phyloP scores from a whole-genome alignment of 2,797 vertebrate genomes.

The Coregonus suidteri region DNA sequence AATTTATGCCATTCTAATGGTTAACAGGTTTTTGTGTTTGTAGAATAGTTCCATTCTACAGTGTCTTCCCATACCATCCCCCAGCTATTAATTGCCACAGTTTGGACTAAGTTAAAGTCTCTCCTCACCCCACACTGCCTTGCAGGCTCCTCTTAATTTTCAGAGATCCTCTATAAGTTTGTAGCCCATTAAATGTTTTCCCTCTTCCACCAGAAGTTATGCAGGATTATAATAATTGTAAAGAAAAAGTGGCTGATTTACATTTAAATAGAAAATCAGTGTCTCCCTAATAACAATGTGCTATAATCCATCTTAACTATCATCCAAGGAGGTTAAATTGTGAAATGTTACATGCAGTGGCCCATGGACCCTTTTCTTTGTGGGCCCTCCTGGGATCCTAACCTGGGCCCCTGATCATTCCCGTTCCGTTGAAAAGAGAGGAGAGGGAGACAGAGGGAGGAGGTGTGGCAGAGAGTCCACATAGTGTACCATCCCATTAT shows the following conservation, averaged over 20 bases:
- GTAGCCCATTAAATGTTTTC: constrained; percentile 21
- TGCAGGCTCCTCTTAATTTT: constrained; percentile 43
- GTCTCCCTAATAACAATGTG: constrained; percentile 73
- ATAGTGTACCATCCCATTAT: no score
- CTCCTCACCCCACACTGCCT: constrained; percentile 24
- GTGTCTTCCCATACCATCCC: constrained; percentile 7
- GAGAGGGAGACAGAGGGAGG: constrained; percentile 43
- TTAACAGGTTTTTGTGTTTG: neutral
- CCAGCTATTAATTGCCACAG: constrained; percentile 24
- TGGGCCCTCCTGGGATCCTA: constrained; percentile 49
- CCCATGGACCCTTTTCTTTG: constrained; percentile 55
- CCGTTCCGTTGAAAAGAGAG: constrained; percentile 51
- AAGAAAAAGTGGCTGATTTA: constrained; percentile 66
- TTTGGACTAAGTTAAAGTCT: constrained; percentile 21
- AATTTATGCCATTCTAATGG: no score
- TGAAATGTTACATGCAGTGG: constrained; percentile 65
- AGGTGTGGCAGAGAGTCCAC: constrained; percentile 52
- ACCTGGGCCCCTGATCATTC: constrained; percentile 43
- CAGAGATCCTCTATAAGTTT: constrained; percentile 50
- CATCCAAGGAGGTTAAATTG: constrained; percentile 71
- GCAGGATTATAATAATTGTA: constrained; percentile 66
- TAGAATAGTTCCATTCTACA: constrained; percentile 22
- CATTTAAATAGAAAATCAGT: constrained; percentile 79
- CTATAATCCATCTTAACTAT: constrained; percentile 75
- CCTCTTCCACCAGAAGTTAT: constrained; percentile 53